A percentile compares a stretch with the other conserved stretches of the same genome.
Conservation (phyloP, 1,140 invertebrate species). For the Orchesella cincta region DNA sequence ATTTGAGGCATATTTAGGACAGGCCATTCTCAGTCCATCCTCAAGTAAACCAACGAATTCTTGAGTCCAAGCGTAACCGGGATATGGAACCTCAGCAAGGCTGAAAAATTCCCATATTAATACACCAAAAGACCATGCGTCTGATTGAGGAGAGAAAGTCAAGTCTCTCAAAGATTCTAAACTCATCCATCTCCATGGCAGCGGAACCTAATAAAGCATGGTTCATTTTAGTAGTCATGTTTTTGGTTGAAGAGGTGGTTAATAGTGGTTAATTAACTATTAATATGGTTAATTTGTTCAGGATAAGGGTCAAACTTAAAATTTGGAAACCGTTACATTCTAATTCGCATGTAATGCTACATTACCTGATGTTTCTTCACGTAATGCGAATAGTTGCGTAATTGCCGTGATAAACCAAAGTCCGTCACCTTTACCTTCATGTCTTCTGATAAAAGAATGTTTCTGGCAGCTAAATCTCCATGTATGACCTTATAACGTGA, state of each 20-base stretch:
- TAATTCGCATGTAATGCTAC: too few species aligned
- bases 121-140: slow-evolving; percentile 59
- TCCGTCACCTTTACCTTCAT: slow-evolving; percentile 60
- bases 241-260: too few species aligned
- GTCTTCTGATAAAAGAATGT: slow-evolving; percentile 59
- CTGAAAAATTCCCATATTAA: slow-evolving; percentile 90
- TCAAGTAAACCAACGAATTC: background rate
- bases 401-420: slow-evolving; percentile 60
- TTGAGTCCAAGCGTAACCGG: slow-evolving; percentile 57
- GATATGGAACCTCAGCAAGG: slow-evolving; percentile 83
- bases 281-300: too few species aligned
- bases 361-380: too few species aligned
- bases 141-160: slow-evolving; percentile 57
- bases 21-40: background rate
- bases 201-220: slow-evolving; percentile 27
- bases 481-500: slow-evolving; percentile 54
- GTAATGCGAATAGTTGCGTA: too few species aligned
- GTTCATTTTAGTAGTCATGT: background rate
- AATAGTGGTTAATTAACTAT: too few species aligned
- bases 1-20: background rate
- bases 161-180: slow-evolving; percentile 57
- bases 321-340: too few species aligned
- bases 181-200: slow-evolving; percentile 60
- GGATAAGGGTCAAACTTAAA: too few species aligned
- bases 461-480: slow-evolving; percentile 62